These are phyloP conservation scores for Sula dactylatra DNA, from an alignment of 2,113 vertebrate genomes.

Conservation along the genomic window DNA sequence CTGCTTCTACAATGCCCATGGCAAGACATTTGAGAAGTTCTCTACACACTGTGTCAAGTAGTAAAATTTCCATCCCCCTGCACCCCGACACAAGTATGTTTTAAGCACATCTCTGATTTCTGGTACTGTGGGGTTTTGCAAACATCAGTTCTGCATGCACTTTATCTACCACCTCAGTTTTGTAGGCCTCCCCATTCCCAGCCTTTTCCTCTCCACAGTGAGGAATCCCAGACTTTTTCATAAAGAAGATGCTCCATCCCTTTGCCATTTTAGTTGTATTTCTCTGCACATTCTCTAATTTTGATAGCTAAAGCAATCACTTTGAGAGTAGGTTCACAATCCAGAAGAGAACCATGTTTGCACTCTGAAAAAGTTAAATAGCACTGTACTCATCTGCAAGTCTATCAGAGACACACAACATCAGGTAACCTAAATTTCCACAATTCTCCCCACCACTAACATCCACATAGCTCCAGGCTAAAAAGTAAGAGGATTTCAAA, in stretches of 20 bases:
- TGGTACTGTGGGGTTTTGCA: not conserved
- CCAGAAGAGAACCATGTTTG: not conserved
- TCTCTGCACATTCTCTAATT: not conserved
- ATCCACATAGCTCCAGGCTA: not conserved
- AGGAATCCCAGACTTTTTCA: not conserved
- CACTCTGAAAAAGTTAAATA: not conserved
- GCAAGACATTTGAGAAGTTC: not conserved
- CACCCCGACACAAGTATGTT: not conserved
- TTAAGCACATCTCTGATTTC: not conserved
- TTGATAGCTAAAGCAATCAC: not conserved
- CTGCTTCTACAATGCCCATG: not conserved
- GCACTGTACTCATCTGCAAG: not conserved
- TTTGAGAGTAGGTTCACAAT: not conserved
- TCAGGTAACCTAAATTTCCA: not conserved
- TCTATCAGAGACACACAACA: not conserved
- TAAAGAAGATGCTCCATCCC: not conserved
- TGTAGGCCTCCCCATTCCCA: not conserved
- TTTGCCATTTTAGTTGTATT: not conserved
- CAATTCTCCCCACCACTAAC: not conserved
- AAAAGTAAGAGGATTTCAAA: not conserved
- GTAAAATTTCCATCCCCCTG: not conserved
- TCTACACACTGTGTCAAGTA: not conserved
- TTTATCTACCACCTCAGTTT: not conserved
- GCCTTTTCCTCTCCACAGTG: not conserved
- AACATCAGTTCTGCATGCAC: not conserved